A percentile compares a stretch with the other conserved stretches of the same genome.
Evolutionary conservation across 2,888 invertebrate genomes (phyloP).

Genomic region (Drosophila quasianomalipes): DNA sequence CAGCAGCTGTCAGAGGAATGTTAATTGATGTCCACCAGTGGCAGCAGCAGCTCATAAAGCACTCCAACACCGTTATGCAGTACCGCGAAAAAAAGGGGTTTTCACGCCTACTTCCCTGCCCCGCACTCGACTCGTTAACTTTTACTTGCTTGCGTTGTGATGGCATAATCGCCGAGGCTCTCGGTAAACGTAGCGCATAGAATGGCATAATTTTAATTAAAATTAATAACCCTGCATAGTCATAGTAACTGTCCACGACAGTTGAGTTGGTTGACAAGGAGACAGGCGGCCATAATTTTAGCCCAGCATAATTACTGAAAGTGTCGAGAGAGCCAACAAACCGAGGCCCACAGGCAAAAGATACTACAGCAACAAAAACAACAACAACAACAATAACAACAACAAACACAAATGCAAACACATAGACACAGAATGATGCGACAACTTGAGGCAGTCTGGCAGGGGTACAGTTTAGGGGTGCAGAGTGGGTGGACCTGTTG

Average conservation of each 20-base stretch:
- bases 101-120: background rate
- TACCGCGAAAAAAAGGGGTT: conserved; percentile 34
- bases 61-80: conserved; percentile 32
- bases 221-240: conserved; percentile 73
- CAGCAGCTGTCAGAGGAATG: conserved; percentile 61
- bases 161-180: conserved; percentile 54
- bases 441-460: conserved; percentile 34
- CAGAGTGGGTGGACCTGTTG: background rate
- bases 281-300: conserved; percentile 74
- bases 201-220: conserved; percentile 80
- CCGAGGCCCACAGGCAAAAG: conserved; percentile 11
- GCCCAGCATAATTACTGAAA: conserved; percentile 73
- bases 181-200: conserved; percentile 51
- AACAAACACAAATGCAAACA: conserved; percentile 33
- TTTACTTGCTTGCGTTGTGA: conserved; percentile 19
- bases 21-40: conserved; percentile 61
- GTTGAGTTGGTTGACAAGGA: conserved; percentile 54
- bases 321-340: conserved; percentile 30
- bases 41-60: conserved; percentile 45
- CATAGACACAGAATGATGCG: conserved; percentile 44
- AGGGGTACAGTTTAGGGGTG: background rate
- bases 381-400: background rate
- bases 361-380: conserved; percentile 7
- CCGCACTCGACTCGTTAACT: background rate
- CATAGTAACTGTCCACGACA: conserved; percentile 21